These are phyloP conservation scores for Notiomystis cincta DNA, from an alignment of 2,113 vertebrate species.

Conservation along the genomic window DNA sequence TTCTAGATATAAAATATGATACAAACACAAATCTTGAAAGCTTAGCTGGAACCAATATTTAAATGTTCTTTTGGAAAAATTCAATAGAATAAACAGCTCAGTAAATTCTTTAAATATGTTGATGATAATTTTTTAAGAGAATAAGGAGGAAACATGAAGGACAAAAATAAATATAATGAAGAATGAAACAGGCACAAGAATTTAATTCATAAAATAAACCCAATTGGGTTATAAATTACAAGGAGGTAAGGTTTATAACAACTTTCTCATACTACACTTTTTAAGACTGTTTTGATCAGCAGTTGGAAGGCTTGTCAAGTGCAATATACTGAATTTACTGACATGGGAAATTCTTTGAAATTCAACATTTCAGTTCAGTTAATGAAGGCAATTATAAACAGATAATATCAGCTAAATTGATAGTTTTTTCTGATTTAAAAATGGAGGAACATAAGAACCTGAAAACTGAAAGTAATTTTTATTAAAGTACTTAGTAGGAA, in stretches of 20 bases:
- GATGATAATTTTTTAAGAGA: neutral
- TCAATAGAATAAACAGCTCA: neutral
- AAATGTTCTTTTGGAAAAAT: neutral
- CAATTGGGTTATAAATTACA: neutral
- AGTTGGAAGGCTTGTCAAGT: neutral
- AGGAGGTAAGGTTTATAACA: neutral
- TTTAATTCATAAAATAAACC: neutral
- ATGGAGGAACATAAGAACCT: neutral
- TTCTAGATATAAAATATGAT: neutral
- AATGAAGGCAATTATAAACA: neutral
- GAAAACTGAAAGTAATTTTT: neutral
- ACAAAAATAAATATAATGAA: neutral
- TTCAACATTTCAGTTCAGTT: neutral
- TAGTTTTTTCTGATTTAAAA: neutral
- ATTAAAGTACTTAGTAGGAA: neutral
- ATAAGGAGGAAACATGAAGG: neutral
- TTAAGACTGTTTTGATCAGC: neutral
- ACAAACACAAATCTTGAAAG: neutral
- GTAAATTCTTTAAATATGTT: neutral
- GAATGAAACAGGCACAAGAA: neutral
- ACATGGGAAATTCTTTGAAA: neutral
- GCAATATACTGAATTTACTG: neutral
- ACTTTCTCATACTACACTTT: neutral
- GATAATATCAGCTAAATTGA: neutral
- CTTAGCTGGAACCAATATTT: neutral